Conservation (phyloP, 1,140 invertebrate species). For the Elymnias hypermnestra region DNA sequence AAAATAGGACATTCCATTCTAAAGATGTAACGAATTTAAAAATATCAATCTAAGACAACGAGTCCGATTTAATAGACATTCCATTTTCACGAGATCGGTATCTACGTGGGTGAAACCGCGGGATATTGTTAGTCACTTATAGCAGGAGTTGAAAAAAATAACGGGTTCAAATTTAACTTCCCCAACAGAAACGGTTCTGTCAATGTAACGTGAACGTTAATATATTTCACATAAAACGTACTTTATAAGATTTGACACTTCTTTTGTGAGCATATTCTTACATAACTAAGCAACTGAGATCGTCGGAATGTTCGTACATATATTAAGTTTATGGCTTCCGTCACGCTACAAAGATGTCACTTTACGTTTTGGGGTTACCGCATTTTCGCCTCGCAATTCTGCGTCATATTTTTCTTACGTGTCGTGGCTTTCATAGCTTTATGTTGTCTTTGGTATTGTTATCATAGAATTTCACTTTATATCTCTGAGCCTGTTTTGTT, state of each 20-base stretch:
- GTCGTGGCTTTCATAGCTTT: constrained; percentile 2
- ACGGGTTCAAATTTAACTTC: too few species aligned
- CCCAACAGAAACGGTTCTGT: too few species aligned
- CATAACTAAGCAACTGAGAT: constrained; percentile 3
- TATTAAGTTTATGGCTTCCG: constrained; percentile 16
- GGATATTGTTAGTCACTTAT: too few species aligned
- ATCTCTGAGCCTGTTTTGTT: not conserved
- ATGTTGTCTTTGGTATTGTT: not conserved
- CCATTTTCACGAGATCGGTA: too few species aligned
- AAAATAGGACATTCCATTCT: too few species aligned
- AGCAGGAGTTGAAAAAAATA: too few species aligned
- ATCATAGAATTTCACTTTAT: not conserved
- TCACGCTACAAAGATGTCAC: constrained; percentile 12
- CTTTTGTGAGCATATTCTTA: not conserved
- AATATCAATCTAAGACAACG: too few species aligned
- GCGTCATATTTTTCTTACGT: constrained; percentile 10
- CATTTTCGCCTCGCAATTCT: constrained; percentile 6
- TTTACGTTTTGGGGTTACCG: constrained; percentile 3
- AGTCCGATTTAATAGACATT: too few species aligned
- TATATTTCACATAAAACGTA: too few species aligned
- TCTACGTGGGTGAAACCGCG: too few species aligned
- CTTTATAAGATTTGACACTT: not conserved
- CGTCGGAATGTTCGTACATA: constrained; percentile 10
- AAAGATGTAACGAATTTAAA: too few species aligned
- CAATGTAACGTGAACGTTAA: too few species aligned